Evolutionary conservation across 1,140 invertebrate genomes (phyloP).

Genomic region (Pseudomyrmex concolor): DNA sequence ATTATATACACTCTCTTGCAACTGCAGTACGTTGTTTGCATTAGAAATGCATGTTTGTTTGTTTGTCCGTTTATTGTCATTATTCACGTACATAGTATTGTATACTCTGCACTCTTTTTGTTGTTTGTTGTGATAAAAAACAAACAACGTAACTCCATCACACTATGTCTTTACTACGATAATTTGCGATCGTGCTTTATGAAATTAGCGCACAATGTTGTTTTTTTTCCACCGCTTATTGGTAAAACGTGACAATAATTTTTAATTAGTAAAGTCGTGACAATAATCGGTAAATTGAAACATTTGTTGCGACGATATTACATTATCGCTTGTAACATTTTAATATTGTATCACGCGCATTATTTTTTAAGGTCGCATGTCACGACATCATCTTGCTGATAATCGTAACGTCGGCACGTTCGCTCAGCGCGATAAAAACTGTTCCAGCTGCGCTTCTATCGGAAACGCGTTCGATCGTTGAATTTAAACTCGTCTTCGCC

Average conservation of each 20-base stretch:
- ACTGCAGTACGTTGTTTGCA: constrained; percentile 42
- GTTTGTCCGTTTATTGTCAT: constrained; percentile 35
- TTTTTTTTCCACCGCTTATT: background rate
- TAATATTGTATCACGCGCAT: constrained; percentile 1
- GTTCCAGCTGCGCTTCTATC: constrained; percentile 5
- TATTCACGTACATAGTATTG: constrained; percentile 15
- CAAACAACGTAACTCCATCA: background rate
- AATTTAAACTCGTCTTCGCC: constrained; percentile 53
- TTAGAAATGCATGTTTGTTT: constrained; percentile 54
- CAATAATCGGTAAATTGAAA: background rate
- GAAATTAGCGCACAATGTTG: background rate
- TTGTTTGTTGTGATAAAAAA: background rate
- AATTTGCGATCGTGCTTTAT: background rate
- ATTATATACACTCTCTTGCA: constrained; percentile 35
- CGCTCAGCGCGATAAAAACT: constrained; percentile 24
- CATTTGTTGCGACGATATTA: background rate
- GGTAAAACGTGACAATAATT: background rate
- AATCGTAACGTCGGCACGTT: constrained; percentile 21
- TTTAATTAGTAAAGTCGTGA: background rate
- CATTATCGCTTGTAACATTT: constrained; percentile 9
- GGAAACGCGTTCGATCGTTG: constrained; percentile 37
- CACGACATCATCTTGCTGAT: constrained; percentile 2
- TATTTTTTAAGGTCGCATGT: constrained; percentile 20
- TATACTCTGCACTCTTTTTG: constrained; percentile 2
- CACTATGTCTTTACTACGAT: background rate